A percentile compares a stretch with the other conserved stretches of the same genome.
Conservation (phyloP, 2,888 invertebrate species). For the Apamea epomidion region DNA sequence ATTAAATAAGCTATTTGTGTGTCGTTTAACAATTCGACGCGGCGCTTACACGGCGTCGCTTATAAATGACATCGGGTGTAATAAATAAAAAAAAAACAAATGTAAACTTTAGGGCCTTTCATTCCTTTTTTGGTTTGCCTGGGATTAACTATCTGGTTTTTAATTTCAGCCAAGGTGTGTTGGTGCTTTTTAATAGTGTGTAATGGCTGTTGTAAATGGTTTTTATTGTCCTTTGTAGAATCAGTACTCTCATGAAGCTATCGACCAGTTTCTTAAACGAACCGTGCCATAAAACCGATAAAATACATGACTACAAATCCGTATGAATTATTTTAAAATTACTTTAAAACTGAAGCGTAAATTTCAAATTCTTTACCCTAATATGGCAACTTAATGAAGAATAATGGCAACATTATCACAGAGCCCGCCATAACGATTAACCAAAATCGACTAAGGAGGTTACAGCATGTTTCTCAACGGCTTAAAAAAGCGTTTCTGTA, state of each 20-base stretch:
- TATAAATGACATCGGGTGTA: slow-evolving; percentile 41
- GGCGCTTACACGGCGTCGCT: slow-evolving; percentile 29
- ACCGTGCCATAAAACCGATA: neutral
- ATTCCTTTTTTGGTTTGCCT: slow-evolving; percentile 16
- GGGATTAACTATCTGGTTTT: slow-evolving; percentile 7
- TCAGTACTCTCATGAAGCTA: neutral
- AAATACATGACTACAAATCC: slow-evolving; percentile 10
- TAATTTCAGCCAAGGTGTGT: slow-evolving; percentile 10
- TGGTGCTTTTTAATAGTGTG: neutral
- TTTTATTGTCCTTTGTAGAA: neutral
- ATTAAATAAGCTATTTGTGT: slow-evolving; percentile 39
- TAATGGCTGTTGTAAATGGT: slow-evolving; percentile 11
- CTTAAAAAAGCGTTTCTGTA: slow-evolving; percentile 38
- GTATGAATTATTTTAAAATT: slow-evolving; percentile 4
- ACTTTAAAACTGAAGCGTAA: slow-evolving; percentile 8
- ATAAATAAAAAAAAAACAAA: slow-evolving; percentile 30
- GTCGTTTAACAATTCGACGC: slow-evolving; percentile 43
- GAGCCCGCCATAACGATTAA: slow-evolving; percentile 31
- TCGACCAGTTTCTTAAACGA: neutral
- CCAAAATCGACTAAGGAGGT: slow-evolving; percentile 48
- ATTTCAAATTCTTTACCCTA: neutral
- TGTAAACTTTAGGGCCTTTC: slow-evolving; percentile 1
- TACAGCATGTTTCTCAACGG: slow-evolving; percentile 52
- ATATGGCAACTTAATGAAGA: slow-evolving; percentile 42
- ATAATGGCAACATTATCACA: slow-evolving; percentile 35